Evolutionary conservation across 2,888 invertebrate genomes (phyloP).

Genomic region (Pandemis heparana): DNA sequence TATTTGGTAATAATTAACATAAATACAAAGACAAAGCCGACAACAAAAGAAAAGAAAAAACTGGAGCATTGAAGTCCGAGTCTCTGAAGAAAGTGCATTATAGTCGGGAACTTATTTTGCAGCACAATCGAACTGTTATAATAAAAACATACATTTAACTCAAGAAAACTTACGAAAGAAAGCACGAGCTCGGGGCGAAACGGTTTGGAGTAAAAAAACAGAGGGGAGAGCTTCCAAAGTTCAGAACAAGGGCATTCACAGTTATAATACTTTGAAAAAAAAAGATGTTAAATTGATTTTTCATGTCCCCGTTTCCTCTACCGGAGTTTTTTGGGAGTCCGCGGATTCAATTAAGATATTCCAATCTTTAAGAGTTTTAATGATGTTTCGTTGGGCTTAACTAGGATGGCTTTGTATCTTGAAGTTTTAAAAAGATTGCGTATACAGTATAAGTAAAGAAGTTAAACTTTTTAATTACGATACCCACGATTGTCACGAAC

Average conservation of each 20-base stretch:
- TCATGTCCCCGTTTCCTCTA: conserved; percentile 30
- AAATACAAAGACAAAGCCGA: background rate
- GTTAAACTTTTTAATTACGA: too few relatives aligned
- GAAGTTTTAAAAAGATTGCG: background rate
- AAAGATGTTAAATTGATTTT: conserved; percentile 38
- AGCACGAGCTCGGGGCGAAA: conserved; percentile 10
- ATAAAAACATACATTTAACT: conserved; percentile 35
- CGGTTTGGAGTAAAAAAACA: conserved; percentile 25
- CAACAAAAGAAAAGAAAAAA: background rate
- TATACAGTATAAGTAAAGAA: too few relatives aligned
- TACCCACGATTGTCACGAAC: background rate
- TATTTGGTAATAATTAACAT: background rate
- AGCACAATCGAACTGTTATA: conserved; percentile 28
- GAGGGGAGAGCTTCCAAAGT: conserved; percentile 18
- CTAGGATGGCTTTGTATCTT: background rate
- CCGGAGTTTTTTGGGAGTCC: background rate
- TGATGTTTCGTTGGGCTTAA: conserved; percentile 1
- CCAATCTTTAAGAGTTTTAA: conserved; percentile 15
- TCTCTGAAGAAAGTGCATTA: conserved; percentile 20
- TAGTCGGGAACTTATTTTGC: conserved; percentile 20
- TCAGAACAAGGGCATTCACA: conserved; percentile 30
- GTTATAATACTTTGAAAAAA: conserved; percentile 37
- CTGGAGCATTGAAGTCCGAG: background rate
- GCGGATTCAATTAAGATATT: conserved; percentile 26
- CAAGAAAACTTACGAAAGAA: conserved; percentile 27